Base-by-base conservation (phyloP, 2,888 invertebrate genomes). In the Spisula subtruncata region DNA sequence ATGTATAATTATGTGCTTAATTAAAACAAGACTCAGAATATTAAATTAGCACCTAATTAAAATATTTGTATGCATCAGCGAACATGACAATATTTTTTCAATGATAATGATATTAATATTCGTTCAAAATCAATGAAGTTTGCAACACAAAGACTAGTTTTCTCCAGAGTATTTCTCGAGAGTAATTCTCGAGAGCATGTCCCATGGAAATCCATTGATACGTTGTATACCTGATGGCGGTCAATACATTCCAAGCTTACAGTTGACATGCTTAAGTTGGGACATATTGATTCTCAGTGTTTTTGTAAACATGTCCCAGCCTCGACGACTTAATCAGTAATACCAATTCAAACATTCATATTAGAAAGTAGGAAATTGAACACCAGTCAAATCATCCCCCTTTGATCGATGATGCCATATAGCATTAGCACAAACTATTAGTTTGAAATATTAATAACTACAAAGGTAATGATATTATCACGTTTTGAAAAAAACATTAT, bases 281-380 rank as follows among this genome's bases (percentile, higher is more conserved):
- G 25, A 75, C 32, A 5, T 75, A 75, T 75, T 32, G 29, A 35
- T 35, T 75, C 18, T 16, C 12, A 4, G 5, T 32, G 32, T 32
- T 75, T n/a, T 35, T 75, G 35, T 75, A 75, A 75, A 75, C 75
- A 35, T 75, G 35, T 35, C 35, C 32, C 75, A 75, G 32, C 60
- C 6, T 25, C 25, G 10, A 25, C 0, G 60, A n/a, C 25, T 66
- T 66, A n/a, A 66, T 25, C n/a, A 66, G 10, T 25, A 25, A 25
- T n/a, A 66, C n/a, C 60, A 25, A 66, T 66, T 66, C 60, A 66
- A 66, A 66, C 60, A 66, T 66, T 66, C 25, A 66, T 25, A 66
- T 66, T 4, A 12, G n/a, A 66, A 25, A 25, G 8, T 41, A 41
- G 41, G 41, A 41, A 41, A 41, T 8, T 41, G 41, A 41, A 41